Evolutionary conservation across 2,888 invertebrate genomes (phyloP).

Genomic region (Aphrophora alni): DNA sequence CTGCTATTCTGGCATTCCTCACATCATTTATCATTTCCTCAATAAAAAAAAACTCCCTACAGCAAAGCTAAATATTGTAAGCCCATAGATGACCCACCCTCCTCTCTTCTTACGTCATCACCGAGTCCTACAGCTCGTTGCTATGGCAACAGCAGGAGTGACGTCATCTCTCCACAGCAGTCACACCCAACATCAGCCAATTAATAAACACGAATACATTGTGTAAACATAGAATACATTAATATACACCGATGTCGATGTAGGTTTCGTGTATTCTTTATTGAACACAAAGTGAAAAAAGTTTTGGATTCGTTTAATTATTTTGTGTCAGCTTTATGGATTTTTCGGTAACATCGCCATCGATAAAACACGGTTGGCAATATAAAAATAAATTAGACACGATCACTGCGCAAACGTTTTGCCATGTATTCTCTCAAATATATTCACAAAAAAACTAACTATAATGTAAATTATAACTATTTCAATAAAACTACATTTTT

Average conservation of each 20-base stretch:
- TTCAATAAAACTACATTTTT: no score
- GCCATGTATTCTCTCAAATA: no score
- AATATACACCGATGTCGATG: neutral
- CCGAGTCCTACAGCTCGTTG: neutral
- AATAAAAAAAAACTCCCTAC: neutral
- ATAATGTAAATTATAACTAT: no score
- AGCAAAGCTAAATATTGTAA: neutral
- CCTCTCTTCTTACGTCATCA: neutral
- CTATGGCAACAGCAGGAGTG: neutral
- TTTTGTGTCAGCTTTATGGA: neutral
- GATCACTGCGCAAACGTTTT: no score
- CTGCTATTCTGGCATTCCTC: neutral
- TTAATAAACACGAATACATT: conserved; percentile 1
- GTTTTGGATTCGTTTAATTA: neutral
- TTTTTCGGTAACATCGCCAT: neutral
- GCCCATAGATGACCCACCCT: neutral
- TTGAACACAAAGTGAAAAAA: neutral
- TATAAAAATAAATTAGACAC: neutral
- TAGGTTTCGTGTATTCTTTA: neutral
- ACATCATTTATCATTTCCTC: conserved; percentile 6
- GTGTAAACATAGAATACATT: conserved; percentile 6
- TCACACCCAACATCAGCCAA: neutral
- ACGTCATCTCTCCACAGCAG: neutral
- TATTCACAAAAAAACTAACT: no score
- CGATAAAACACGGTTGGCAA: no score